Conservation (phyloP, 2,888 invertebrate genomes). For the Dilophus febrilis region DNA sequence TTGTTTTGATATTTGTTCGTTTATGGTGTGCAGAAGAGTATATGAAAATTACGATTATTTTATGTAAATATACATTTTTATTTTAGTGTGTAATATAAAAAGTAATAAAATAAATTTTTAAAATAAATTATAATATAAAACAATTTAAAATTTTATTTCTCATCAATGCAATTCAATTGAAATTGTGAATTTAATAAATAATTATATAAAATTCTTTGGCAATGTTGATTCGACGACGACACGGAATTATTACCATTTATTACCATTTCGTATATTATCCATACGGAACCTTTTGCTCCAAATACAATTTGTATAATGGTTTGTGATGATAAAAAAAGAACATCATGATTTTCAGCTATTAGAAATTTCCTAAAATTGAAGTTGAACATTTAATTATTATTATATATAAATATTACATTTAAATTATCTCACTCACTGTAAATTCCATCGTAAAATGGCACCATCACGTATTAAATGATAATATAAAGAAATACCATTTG, state of each 20-base stretch:
- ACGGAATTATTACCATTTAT: not conserved
- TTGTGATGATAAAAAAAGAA: conserved; percentile 11
- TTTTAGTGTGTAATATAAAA: too few species aligned
- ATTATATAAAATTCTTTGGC: conserved; percentile 1
- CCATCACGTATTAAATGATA: conserved; percentile 12
- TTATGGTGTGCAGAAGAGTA: too few species aligned
- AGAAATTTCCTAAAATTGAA: conserved; percentile 8
- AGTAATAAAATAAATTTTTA: too few species aligned
- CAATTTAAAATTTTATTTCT: too few species aligned
- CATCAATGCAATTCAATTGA: too few species aligned
- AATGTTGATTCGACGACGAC: too few species aligned
- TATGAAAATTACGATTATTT: too few species aligned
- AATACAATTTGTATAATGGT: conserved; percentile 12
- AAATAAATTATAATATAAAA: too few species aligned
- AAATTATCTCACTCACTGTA: not conserved
- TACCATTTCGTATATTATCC: conserved; percentile 7
- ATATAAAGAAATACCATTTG: conserved; percentile 9
- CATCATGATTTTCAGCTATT: conserved; percentile 13
- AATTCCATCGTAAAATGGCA: conserved; percentile 12
- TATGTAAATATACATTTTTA: too few species aligned
- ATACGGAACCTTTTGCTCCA: conserved; percentile 12
- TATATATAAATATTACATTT: not conserved
- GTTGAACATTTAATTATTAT: not conserved
- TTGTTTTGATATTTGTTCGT: too few species aligned
- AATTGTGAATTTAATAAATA: too few species aligned